These are phyloP conservation scores for Coranthus polyacanthus DNA, from an alignment of 2,797 vertebrate genomes.

Conservation along the genomic window DNA sequence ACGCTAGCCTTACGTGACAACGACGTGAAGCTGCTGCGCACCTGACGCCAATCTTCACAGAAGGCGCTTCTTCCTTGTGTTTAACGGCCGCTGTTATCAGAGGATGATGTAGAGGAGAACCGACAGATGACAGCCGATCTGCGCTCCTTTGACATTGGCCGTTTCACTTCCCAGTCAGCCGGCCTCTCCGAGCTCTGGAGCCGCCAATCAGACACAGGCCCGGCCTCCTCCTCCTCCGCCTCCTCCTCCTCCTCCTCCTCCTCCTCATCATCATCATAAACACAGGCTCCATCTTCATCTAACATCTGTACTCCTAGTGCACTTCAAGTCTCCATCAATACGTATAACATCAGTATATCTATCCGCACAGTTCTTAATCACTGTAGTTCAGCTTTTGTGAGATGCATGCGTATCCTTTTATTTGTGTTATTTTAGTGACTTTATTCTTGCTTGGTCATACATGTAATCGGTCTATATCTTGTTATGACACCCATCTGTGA, in stretches of 20 bases:
- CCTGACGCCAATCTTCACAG: slow-evolving; percentile 32
- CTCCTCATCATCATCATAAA: not conserved
- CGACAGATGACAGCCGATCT: slow-evolving; percentile 61
- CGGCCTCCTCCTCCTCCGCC: not conserved
- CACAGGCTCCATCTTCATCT: slow-evolving; percentile 17
- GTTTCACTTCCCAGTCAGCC: slow-evolving; percentile 49
- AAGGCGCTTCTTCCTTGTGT: slow-evolving; percentile 8
- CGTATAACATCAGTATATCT: no score
- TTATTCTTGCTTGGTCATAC: no score
- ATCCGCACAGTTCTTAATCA: no score
- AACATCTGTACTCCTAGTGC: slow-evolving; percentile 7
- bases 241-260: not conserved
- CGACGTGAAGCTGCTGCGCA: slow-evolving; percentile 24
- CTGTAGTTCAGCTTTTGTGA: no score
- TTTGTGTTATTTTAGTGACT: no score
- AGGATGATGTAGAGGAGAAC: slow-evolving; percentile 30
- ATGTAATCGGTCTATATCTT: no score
- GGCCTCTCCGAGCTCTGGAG: slow-evolving; percentile 12
- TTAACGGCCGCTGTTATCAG: slow-evolving; percentile 20
- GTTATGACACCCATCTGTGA: no score
- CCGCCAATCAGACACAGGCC: slow-evolving; percentile 68
- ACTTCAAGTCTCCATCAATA: not conserved
- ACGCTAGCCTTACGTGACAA: slow-evolving; percentile 72
- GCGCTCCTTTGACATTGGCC: slow-evolving; percentile 73
- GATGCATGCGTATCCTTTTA: no score